Base-by-base conservation (phyloP, 1,140 invertebrate genomes). In the Camponotus pennsylvanicus region DNA sequence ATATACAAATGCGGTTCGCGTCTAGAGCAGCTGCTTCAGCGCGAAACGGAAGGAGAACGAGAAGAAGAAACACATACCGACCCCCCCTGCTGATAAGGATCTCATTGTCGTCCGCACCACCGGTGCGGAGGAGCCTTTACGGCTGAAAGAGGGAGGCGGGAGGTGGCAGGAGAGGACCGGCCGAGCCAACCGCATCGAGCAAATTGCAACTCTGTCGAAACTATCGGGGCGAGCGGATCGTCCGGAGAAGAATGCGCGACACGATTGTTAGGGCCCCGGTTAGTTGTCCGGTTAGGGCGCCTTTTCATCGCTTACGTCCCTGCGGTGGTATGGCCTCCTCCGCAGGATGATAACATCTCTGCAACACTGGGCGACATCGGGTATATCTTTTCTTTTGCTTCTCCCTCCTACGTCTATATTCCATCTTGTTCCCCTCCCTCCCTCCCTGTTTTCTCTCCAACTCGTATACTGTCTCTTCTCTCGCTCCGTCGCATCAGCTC, bases 191-290 rank as follows among this genome's bases (percentile, higher is more conserved):
- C 86, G 75, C 82, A 85, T 80, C 86, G 82, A 91, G 87, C 88
- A 92, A 92, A 92, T 92, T 92, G 90, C 91, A 86, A 92, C 87
- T 91, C 90, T 92, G 92, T 92, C 92, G 90, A 92, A 89, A 89
- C 88, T 89, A 89, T 89, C 88, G 88, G 88, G 61, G 63, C 88
- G 88, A 89, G 61, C 88, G 85, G 88, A 89, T 89, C 88, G 85
- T 84, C 66, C 64, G 40, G 78, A 86, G 78, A 89, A 89, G 88
- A 89, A 89, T 89, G 88, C 85, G 88, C 88, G 88, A 89, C 88
- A 89, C 88, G 88, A 89, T 89, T 89, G 88, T 89, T 89, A 84
- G 87, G 55, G 66, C 61, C 84, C 71, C 42, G 42, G 85, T 89
- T 89, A 84, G 86, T 76, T 52, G 49, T 15, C 71, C 77, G 88